Base-by-base conservation (phyloP, 2,888 invertebrate species). In the Acanthosepion lycidas region DNA sequence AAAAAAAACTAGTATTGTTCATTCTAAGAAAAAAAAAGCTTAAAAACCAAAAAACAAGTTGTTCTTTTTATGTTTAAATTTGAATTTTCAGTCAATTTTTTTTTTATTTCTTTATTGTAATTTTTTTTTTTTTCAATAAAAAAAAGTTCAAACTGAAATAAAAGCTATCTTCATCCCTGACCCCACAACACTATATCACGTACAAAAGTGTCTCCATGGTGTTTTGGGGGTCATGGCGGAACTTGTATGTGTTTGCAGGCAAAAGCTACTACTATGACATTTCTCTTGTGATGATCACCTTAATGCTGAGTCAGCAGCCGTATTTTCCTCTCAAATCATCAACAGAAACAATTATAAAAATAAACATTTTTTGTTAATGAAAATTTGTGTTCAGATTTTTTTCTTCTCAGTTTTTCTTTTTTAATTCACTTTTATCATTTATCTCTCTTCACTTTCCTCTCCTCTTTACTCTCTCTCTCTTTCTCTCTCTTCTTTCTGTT, bases 331-430 rank as follows among this genome's bases (percentile, higher is more conserved):
- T 92, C 49, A 92, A 92, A 92, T 92, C 92, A 92, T 92, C 92
- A 92, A 92, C 92, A 92, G 92, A 92, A 92, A 92, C 92, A 49
- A 92, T 92, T 91, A 49, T 92, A 51, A 92, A 92, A 92, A 92
- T 92, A 92, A 92, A 92, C 49, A 92, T 92, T 92, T 92, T 92
- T 92, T 92, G 92, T 92, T 92, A 92, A 92, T 92, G 92, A 92
- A 92, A 92, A 6, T 49, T 92, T 92, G 49, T 20, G 20, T 20
- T 55, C 4, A 1, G 20, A 20, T 55, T 55, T 55, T 55, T 15
- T 18, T 55, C 20, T 4, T 55, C 20, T 55, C 53, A 15, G 15
- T 55, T 42, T 42, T 42, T 33, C 33, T 42, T 42, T 42, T 42
- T 42, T 42, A 42, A 42, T 42, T 42, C 42, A 42, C 42, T 42